phyloP scores from a whole-genome alignment of 2,113 vertebrate genomes.

The Chitala chitala region DNA sequence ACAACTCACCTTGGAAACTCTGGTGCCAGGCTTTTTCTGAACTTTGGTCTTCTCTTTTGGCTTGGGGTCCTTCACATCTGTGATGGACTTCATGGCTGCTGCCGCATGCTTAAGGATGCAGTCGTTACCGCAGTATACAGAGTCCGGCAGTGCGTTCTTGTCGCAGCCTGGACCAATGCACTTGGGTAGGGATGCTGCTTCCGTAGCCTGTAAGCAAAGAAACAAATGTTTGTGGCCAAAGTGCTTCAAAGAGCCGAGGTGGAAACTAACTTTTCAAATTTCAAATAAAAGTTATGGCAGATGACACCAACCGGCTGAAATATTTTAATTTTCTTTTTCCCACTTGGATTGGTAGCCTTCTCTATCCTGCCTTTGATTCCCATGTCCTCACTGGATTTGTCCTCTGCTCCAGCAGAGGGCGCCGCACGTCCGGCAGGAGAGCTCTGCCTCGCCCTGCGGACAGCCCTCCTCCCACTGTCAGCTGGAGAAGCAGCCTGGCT shows the following conservation, averaged over 20 bases:
- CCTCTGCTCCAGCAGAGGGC: slow-evolving; percentile 53
- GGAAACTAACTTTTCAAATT: not conserved
- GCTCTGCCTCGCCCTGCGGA: slow-evolving; percentile 27
- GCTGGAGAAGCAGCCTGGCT: slow-evolving; percentile 63
- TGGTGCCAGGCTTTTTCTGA: slow-evolving; percentile 54
- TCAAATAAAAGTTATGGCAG: not conserved
- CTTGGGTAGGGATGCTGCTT: slow-evolving; percentile 64
- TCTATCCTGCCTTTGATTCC: slow-evolving; percentile 98
- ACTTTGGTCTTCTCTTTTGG: slow-evolving; percentile 61
- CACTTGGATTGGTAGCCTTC: slow-evolving; percentile 89
- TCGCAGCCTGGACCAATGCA: slow-evolving; percentile 91
- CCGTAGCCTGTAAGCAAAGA: slow-evolving; percentile 28
- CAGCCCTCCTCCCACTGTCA: slow-evolving; percentile 49
- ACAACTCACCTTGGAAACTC: slow-evolving; percentile 59
- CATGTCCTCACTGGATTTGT: slow-evolving; percentile 72
- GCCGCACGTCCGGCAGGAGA: not conserved
- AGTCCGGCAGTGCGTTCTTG: slow-evolving; percentile 80
- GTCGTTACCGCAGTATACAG: slow-evolving; percentile 89
- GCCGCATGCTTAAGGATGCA: slow-evolving; percentile 93
- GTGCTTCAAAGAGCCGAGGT: not conserved
- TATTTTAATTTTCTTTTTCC: slow-evolving; percentile 98
- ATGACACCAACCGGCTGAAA: slow-evolving; percentile 87
- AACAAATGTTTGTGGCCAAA: not conserved
- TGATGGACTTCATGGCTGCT: slow-evolving; percentile 85
- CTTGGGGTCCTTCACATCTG: slow-evolving; percentile 78